A percentile compares a stretch with the other conserved stretches of the same genome.
Conservation (phyloP, 2,888 invertebrate species). For the Slavum lentiscoides region DNA sequence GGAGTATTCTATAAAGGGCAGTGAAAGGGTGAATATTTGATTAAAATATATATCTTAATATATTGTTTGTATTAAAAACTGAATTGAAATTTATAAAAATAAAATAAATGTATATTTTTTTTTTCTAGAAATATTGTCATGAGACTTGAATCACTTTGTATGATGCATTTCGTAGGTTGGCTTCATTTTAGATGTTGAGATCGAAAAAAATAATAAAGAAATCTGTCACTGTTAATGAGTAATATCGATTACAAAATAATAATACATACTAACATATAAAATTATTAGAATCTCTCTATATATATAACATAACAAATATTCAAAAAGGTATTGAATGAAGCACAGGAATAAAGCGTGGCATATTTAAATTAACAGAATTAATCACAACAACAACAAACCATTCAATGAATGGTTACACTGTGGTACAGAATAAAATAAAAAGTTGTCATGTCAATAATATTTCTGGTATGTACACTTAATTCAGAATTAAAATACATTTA, state of each 20-base stretch:
- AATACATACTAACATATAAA: conserved; percentile 43
- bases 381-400: conserved; percentile 36
- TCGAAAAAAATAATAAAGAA: conserved; percentile 3
- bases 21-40: conserved; percentile 44
- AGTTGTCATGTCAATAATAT: conserved; percentile 3
- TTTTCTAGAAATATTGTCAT: conserved; percentile 31
- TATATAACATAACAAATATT: conserved; percentile 50
- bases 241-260: conserved; percentile 43
- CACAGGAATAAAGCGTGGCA: conserved; percentile 32
- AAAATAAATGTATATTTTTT: conserved; percentile 30
- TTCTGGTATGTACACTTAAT: conserved; percentile 29
- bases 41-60: conserved; percentile 33
- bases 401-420: conserved; percentile 25
- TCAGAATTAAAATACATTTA: conserved; percentile 22
- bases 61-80: conserved; percentile 16
- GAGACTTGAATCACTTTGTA: conserved; percentile 2
- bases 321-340: conserved; percentile 43
- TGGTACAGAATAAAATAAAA: conserved; percentile 19
- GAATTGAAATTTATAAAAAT: conserved; percentile 39
- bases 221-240: conserved; percentile 8
- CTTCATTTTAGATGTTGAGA: conserved; percentile 1
- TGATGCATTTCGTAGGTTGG: conserved; percentile 4
- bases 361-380: conserved; percentile 36
- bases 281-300: conserved; percentile 50
- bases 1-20: conserved; percentile 45